phyloP scores from a whole-genome alignment of 2,888 invertebrate species.

The Hesperia comma region DNA sequence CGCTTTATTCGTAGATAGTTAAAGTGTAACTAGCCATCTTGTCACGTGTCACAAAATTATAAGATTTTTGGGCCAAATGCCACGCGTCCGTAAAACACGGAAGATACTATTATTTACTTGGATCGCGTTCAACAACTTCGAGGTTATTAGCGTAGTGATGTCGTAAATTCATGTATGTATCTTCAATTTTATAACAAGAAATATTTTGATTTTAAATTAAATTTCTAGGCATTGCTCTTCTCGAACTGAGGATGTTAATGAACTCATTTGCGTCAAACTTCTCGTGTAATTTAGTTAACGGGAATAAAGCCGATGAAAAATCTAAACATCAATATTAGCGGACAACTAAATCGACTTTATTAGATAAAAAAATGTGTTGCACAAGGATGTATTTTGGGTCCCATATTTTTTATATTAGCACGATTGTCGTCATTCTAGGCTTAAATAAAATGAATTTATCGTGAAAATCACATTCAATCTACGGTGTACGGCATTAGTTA shows the following conservation, averaged over 20 bases:
- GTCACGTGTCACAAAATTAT: slow-evolving; percentile 36
- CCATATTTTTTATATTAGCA: not conserved
- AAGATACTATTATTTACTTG: slow-evolving; percentile 71
- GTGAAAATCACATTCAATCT: slow-evolving; percentile 56
- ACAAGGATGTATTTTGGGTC: slow-evolving; percentile 3
- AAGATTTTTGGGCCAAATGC: slow-evolving; percentile 57
- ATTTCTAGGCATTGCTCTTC: slow-evolving; percentile 2
- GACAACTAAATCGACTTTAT: not conserved
- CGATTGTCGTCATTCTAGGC: not conserved
- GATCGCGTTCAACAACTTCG: slow-evolving; percentile 70
- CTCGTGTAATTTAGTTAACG: not conserved
- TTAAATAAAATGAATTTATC: slow-evolving; percentile 37
- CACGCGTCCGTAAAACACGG: slow-evolving; percentile 64
- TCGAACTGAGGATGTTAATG: slow-evolving; percentile 18
- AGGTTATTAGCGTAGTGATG: slow-evolving; percentile 64
- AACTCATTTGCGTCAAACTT: slow-evolving; percentile 14
- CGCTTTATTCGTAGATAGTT: slow-evolving; percentile 6
- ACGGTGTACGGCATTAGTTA: slow-evolving; percentile 43
- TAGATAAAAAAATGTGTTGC: not conserved
- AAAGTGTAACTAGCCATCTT: slow-evolving; percentile 24
- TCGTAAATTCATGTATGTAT: slow-evolving; percentile 55
- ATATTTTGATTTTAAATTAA: slow-evolving; percentile 20
- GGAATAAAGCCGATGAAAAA: not conserved
- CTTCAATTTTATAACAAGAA: slow-evolving; percentile 11
- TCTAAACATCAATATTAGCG: not conserved